These are phyloP conservation scores for Cyclopterus lumpus DNA, from an alignment of 2,797 vertebrate species.

Conservation along the genomic window DNA sequence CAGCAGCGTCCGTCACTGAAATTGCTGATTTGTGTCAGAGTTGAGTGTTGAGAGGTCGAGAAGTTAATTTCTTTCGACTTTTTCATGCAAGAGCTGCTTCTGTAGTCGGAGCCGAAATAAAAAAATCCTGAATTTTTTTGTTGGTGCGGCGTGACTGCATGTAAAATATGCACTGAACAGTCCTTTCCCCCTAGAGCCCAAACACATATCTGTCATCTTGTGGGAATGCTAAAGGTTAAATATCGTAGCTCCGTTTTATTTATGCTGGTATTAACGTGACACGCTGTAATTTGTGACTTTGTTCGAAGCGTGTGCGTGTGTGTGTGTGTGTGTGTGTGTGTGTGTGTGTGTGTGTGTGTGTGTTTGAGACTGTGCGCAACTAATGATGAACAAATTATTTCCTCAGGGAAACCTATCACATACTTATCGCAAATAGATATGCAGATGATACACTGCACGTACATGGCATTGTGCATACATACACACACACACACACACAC, in stretches of 20 bases:
- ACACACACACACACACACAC: not conserved
- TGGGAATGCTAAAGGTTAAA: conserved; percentile 65
- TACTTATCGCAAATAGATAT: conserved; percentile 42
- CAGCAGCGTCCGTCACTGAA: conserved; percentile 53
- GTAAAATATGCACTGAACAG: not conserved
- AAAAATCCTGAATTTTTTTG: conserved; percentile 13
- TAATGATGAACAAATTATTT: conserved; percentile 49
- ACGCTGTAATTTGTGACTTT: conserved; percentile 41
- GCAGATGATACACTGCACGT: conserved; percentile 48
- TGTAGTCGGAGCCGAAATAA: conserved; percentile 10
- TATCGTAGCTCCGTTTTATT: conserved; percentile 38
- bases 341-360: no score
- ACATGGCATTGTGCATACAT: conserved; percentile 3
- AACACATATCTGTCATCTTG: no score
- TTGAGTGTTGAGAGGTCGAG: conserved; percentile 57
- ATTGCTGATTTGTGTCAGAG: conserved; percentile 71
- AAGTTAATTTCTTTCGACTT: conserved; percentile 56
- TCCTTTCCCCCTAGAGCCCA: no score
- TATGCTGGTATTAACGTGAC: conserved; percentile 42
- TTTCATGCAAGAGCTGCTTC: conserved; percentile 26
- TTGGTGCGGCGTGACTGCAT: not conserved
- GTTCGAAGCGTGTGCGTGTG: not conserved
- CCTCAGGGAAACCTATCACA: conserved; percentile 45
- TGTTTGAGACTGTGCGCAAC: conserved; percentile 18
- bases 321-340: not conserved